A percentile compares a stretch with the other conserved stretches of the same genome.
Conservation (phyloP, 2,113 vertebrate genomes). For the Oreochromis tanganicae region DNA sequence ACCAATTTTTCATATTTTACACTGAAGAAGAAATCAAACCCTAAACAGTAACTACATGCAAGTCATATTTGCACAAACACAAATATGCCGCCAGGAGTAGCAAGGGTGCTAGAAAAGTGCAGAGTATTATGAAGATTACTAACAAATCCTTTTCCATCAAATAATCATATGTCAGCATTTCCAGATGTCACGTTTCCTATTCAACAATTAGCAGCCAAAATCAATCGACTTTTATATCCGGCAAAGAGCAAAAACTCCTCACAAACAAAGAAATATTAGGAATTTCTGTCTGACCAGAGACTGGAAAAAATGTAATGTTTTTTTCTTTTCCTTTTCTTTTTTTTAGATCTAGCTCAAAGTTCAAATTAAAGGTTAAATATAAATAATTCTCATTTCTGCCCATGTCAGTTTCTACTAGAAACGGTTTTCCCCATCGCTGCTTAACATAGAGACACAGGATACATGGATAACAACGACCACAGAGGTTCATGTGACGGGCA, state of each 20-base stretch:
- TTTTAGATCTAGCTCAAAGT: neutral
- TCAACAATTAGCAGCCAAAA: neutral
- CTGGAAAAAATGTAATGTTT: neutral
- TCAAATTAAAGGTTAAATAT: neutral
- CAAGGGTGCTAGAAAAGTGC: neutral
- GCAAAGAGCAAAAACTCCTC: neutral
- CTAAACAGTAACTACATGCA: neutral
- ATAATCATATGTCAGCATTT: neutral
- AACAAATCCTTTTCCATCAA: neutral
- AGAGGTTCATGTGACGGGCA: neutral
- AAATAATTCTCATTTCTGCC: neutral
- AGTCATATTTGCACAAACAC: neutral
- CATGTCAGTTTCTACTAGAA: neutral
- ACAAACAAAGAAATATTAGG: neutral
- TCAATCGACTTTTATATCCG: neutral
- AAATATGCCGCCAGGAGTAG: neutral
- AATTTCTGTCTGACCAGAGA: neutral
- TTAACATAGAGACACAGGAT: neutral
- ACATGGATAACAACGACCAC: neutral
- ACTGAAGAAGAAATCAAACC: neutral
- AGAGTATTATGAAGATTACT: neutral
- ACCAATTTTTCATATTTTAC: neutral
- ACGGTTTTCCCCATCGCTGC: neutral
- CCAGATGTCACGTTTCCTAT: fast-evolving
- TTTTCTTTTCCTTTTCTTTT: neutral